Evolutionary conservation across 1,140 invertebrate genomes (phyloP), one percentile per base, ranked within the genome.

Genomic region (Drosophila elegans): DNA sequence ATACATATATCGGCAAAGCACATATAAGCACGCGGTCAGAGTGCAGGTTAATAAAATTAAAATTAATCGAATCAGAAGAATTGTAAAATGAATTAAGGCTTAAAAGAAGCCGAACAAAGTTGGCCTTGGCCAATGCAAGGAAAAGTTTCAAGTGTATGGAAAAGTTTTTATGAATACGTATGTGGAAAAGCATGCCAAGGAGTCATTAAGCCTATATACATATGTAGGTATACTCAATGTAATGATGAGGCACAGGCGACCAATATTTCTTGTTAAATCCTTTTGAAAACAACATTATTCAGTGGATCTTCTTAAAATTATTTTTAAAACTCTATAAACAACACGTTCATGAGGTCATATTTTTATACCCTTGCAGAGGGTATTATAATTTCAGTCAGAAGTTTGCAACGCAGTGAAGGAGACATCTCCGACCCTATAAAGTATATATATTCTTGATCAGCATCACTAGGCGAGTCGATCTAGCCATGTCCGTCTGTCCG

Each of bases 131-230:
- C 54, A 49, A 27, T 56, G 36, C 68, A 32, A 25, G 36, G 5
- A 39, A 52, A 75, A 29, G 34, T 13, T 29, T 25, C 46, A 11
- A 25, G 42, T 32, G 21, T 32, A 12, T 27, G 21, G 13, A 69
- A 67, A 67, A 42, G 42, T 66, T 61, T 7, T 13, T 46, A 25
- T 49, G 44, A 11, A 38, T 41, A 38, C 16, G 52, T 41, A 46
- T 32, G 54, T 21, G 38, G 32, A 56, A 54, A 44, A 42, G 72
- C 74, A 76, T 76, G 74, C 62, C 74, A 69, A 56, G 39, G 63
- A 77, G 62, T 52, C 74, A 77, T 69, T 77, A 77, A 55, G 54
- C 48, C 36, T 41, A 41, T 63, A 57, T 76, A 32, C 11, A n/a
- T 21, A 21, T 21, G 16, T 1, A 21, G 16, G 36, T 46, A 27